Evolutionary conservation across 2,113 vertebrate genomes (phyloP).

Genomic region (Acanthochromis polyacanthus): DNA sequence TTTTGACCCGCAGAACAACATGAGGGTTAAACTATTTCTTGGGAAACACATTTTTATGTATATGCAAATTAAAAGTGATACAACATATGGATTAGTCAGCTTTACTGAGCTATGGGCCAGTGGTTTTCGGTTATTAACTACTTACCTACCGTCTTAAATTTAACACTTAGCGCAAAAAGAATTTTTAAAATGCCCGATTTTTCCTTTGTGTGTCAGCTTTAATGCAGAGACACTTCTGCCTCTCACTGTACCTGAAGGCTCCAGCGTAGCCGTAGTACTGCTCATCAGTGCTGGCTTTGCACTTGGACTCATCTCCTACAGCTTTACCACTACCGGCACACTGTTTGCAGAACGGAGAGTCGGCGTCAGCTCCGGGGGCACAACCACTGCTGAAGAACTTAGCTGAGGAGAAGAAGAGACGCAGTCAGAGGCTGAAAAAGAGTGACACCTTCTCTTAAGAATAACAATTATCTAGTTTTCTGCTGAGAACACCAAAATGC

Average conservation of each 20-base stretch:
- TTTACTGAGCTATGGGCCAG: too few relatives aligned
- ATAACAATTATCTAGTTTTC: neutral
- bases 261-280: conserved; percentile 89
- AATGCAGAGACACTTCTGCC: neutral
- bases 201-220: too few relatives aligned
- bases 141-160: too few relatives aligned
- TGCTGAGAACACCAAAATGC: neutral
- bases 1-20: too few relatives aligned
- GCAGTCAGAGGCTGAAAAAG: neutral
- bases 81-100: too few relatives aligned
- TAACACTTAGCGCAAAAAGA: too few relatives aligned
- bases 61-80: too few relatives aligned
- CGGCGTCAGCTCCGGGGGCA: conserved; percentile 86
- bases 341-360: conserved; percentile 85
- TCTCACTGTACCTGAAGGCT: conserved; percentile 85
- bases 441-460: neutral
- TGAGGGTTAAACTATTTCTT: too few relatives aligned
- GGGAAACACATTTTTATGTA: too few relatives aligned
- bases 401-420: conserved; percentile 60
- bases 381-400: conserved; percentile 88
- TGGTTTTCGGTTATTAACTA: too few relatives aligned
- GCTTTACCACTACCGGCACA: conserved; percentile 79
- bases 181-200: too few relatives aligned
- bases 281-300: conserved; percentile 85
- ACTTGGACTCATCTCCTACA: conserved; percentile 74